Percentiles rank a stretch among this genome's conserved stretches.
phyloP scores from a whole-genome alignment of 2,797 vertebrate genomes.

The Telmatherina bonti region DNA sequence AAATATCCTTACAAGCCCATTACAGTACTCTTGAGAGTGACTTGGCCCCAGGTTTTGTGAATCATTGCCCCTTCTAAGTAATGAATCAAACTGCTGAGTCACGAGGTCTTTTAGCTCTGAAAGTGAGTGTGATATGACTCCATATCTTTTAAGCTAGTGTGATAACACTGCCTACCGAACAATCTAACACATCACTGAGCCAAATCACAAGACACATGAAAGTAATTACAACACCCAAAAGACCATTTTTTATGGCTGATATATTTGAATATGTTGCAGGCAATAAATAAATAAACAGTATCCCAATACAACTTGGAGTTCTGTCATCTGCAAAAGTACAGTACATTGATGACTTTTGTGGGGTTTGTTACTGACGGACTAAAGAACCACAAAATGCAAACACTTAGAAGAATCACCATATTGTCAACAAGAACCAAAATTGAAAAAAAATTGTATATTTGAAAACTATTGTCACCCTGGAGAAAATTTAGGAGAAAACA shows the following conservation, averaged over 20 bases:
- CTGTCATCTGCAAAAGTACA: too few relatives aligned
- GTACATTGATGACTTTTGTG: too few relatives aligned
- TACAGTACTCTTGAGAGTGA: constrained; percentile 26
- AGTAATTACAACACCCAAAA: background rate
- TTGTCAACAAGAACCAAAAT: background rate
- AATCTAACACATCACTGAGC: background rate
- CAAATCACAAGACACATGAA: background rate
- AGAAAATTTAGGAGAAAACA: background rate
- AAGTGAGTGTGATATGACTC: constrained; percentile 17
- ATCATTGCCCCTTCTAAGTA: constrained; percentile 48
- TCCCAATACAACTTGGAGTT: too few relatives aligned
- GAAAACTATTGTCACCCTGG: background rate
- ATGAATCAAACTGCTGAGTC: constrained; percentile 42
- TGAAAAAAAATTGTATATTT: background rate
- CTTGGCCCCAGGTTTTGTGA: constrained; percentile 36
- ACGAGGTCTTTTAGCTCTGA: constrained; percentile 17
- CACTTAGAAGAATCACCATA: background rate
- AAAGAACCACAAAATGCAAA: background rate
- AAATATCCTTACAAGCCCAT: constrained; percentile 46
- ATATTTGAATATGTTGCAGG: background rate
- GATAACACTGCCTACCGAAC: background rate
- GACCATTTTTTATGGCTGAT: background rate
- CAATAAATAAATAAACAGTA: too few relatives aligned
- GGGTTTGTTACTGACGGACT: too few relatives aligned
- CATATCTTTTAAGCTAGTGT: background rate